Conservation (phyloP, 1,140 invertebrate genomes). For the Linepithema humile region DNA sequence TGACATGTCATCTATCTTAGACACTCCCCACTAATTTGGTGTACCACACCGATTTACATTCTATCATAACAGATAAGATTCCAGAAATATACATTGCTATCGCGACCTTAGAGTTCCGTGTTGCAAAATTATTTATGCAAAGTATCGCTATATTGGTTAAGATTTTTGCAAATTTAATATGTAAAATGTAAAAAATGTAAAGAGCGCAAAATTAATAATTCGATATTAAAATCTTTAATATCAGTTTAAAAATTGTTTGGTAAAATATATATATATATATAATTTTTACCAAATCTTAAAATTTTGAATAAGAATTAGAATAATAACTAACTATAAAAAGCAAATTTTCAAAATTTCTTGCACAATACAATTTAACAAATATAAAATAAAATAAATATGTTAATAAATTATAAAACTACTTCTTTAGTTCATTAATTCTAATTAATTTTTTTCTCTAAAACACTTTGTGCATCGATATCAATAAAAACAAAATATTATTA, state of each 20-base stretch:
- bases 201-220: background rate
- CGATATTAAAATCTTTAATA: background rate
- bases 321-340: background rate
- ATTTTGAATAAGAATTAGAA: background rate
- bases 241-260: background rate
- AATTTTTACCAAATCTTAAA: background rate
- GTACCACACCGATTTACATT: conserved; percentile 37
- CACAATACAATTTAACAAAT: background rate
- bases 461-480: background rate
- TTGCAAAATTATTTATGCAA: background rate
- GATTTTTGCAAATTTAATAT: background rate
- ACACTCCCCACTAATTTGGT: conserved; percentile 37
- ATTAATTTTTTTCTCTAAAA: background rate
- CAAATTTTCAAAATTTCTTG: background rate
- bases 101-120: background rate
- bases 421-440: no score
- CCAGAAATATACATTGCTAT: background rate
- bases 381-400: background rate
- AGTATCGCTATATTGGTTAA: background rate
- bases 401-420: background rate
- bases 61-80: conserved; percentile 24
- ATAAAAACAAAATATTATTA: background rate
- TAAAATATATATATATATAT: background rate
- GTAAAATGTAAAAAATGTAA: background rate
- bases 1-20: conserved; percentile 39